Evolutionary conservation across 2,113 vertebrate species (phyloP).

Genomic region (Eurypyga helias): DNA sequence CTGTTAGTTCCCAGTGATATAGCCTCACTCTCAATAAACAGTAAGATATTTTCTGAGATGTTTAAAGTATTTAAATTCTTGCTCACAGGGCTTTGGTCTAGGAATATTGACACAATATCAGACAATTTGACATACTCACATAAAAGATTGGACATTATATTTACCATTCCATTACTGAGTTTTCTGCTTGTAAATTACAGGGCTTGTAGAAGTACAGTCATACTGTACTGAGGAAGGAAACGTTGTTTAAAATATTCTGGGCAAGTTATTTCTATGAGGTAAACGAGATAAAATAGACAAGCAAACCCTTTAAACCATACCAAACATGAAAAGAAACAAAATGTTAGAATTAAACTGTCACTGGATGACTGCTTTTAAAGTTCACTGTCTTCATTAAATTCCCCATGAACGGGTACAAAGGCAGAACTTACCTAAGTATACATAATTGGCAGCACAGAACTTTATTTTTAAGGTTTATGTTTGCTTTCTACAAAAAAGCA

Average conservation of each 20-base stretch:
- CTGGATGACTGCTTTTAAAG: background rate
- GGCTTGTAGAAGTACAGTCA: background rate
- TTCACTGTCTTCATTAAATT: background rate
- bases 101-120: background rate
- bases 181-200: constrained; percentile 14
- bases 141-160: background rate
- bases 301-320: background rate
- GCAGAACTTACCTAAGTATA: background rate
- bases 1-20: background rate
- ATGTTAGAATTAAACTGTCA: background rate
- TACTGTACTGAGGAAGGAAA: background rate
- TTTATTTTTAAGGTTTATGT: background rate
- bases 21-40: background rate
- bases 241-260: background rate
- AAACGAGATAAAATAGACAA: background rate
- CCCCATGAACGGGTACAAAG: background rate
- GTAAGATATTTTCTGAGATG: background rate
- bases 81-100: background rate
- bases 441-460: background rate
- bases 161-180: background rate
- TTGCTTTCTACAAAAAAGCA: background rate
- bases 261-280: background rate
- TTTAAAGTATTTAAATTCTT: background rate
- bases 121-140: background rate
- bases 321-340: background rate